Evolutionary conservation across 2,888 invertebrate species (phyloP).

Genomic region (Tillus elongatus): DNA sequence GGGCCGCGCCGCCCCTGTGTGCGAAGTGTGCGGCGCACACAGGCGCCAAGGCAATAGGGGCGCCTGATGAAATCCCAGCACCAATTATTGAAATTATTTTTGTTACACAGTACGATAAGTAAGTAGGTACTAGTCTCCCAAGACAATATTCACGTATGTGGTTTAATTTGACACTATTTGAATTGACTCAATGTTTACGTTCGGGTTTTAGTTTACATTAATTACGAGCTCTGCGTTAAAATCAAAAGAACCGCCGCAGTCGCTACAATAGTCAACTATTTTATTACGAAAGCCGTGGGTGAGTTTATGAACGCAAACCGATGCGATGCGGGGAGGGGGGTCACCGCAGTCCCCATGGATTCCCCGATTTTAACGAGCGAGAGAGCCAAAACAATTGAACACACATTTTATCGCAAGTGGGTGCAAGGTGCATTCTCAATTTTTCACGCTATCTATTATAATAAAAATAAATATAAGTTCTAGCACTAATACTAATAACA

Average conservation of each 20-base stretch:
- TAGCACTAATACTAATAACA: constrained; percentile 8
- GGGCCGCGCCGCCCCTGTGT: constrained; percentile 19
- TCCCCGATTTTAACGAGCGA: constrained; percentile 11
- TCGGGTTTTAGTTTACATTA: too few species aligned
- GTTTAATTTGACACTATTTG: too few species aligned
- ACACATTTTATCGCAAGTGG: constrained; percentile 8
- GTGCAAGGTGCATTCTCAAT: neutral
- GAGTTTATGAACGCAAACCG: neutral
- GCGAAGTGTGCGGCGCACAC: constrained; percentile 20
- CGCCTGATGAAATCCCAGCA: too few species aligned
- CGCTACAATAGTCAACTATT: too few species aligned
- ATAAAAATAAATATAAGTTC: constrained; percentile 6
- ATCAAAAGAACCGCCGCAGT: too few species aligned
- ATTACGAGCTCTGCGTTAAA: too few species aligned
- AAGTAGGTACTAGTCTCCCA: too few species aligned
- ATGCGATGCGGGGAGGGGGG: constrained; percentile 6
- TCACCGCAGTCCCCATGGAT: constrained; percentile 13
- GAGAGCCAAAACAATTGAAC: constrained; percentile 10
- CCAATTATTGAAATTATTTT: constrained; percentile 14
- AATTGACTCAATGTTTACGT: too few species aligned
- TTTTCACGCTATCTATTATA: too few species aligned
- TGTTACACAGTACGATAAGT: too few species aligned
- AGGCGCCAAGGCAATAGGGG: constrained; percentile 17
- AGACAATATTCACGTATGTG: too few species aligned
- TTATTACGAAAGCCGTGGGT: too few species aligned